These are phyloP conservation scores for Tenualosa thibaudeaui DNA, from an alignment of 2,797 vertebrate species.

Conservation along the genomic window DNA sequence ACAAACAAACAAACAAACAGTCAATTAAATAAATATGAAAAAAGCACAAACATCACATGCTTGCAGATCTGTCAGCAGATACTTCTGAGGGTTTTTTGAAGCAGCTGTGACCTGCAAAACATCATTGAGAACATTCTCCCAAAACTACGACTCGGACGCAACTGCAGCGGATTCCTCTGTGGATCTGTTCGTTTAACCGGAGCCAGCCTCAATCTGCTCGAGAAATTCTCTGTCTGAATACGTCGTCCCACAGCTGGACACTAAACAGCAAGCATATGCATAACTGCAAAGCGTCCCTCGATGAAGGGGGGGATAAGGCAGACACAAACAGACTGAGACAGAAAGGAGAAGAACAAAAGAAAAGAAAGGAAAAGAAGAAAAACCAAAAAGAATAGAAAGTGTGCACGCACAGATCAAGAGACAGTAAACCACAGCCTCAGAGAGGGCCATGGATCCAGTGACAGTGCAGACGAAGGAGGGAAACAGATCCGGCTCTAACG, in stretches of 20 bases:
- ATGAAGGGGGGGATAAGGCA: not conserved
- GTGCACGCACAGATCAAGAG: not conserved
- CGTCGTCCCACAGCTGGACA: not conserved
- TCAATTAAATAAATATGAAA: not conserved
- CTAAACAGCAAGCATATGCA: conserved; percentile 11
- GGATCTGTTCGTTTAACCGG: not conserved
- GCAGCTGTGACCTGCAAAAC: conserved; percentile 5
- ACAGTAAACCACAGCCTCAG: not conserved
- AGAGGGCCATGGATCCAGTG: not conserved
- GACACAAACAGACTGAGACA: not conserved
- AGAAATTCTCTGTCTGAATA: not conserved
- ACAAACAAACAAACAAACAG: not conserved
- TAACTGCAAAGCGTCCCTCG: conserved; percentile 2
- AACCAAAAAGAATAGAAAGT: not conserved
- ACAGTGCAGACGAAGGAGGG: not conserved
- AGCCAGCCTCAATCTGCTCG: conserved; percentile 8
- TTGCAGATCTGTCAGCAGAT: not conserved
- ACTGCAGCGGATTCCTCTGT: conserved; percentile 17
- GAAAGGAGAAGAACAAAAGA: not conserved
- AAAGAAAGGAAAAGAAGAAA: not conserved
- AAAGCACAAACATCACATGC: not conserved
- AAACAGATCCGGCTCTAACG: conserved; percentile 10
- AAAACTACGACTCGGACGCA: not conserved
- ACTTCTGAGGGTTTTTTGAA: not conserved
- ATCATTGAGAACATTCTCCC: conserved; percentile 2